Conservation (phyloP, 1,140 invertebrate genomes). For the Zaprionus lachaisei region DNA sequence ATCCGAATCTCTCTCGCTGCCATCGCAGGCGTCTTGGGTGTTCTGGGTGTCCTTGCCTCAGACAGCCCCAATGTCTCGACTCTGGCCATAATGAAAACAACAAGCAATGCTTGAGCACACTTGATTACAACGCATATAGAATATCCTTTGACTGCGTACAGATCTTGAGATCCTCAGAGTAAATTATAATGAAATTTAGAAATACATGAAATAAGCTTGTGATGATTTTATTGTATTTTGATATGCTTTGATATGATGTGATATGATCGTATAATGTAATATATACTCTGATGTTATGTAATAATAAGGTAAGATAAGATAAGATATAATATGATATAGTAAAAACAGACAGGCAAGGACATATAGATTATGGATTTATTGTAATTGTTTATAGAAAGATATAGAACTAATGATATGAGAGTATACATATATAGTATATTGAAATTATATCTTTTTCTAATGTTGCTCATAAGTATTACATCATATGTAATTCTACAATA, state of each 20-base stretch:
- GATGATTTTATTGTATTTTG: neutral
- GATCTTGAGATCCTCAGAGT: neutral
- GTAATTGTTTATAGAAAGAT: neutral
- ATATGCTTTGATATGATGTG: neutral
- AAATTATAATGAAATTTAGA: neutral
- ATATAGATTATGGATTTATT: too few relatives aligned
- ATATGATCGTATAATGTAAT: neutral
- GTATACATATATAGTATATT: neutral
- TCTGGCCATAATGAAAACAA: conserved; percentile 29
- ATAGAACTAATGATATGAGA: too few relatives aligned
- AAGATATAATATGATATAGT: neutral
- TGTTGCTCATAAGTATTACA: neutral
- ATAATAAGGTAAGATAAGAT: too few relatives aligned
- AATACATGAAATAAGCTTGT: neutral
- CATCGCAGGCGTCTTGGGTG: conserved; percentile 37
- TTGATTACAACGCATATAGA: neutral
- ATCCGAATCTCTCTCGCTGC: conserved; percentile 18
- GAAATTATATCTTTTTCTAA: neutral
- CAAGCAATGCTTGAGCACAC: neutral
- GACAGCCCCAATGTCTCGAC: conserved; percentile 44
- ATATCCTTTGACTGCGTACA: conserved; percentile 8
- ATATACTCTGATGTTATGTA: too few relatives aligned
- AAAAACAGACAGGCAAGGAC: too few relatives aligned
- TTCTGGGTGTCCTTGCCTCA: conserved; percentile 13
- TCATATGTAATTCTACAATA: neutral